Evolutionary conservation across 2,888 invertebrate species (phyloP), one percentile per base, ranked within the genome.

Genomic region (Euproctis similis): DNA sequence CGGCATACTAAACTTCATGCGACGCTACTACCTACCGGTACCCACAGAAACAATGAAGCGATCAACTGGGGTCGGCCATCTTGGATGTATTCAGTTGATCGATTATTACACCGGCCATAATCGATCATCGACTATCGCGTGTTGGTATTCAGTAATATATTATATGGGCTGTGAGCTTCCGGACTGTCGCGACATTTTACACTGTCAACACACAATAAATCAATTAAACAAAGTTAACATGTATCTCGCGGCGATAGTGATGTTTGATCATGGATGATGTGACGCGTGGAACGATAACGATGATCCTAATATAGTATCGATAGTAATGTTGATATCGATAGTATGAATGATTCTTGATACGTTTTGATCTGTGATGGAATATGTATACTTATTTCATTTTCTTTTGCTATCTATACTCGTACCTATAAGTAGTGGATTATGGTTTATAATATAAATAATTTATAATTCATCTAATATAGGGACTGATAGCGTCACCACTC

Each of bases 191-290:
- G 43, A 48, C 49, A 20, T 52, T 52, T 50, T 66, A 67, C 66
- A 57, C 42, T 62, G 76, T 78, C 77, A 75, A 77, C 77, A 77
- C 69, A 64, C 71, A 70, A 77, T 80, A 78, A 77, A 80, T 78
- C 80, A 76, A 78, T 78, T 78, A 80, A 51, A 62, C 49, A 52
- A 60, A 63, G 49, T 54, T 64, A 64, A 70, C 71, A 65, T n/a
- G n/a, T n/a, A n/a, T 75, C 68, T 67, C 54, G 52, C 53, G 59
- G 45, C 28, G 68, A 64, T 67, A 69, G 49, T 37, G 40, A 21
- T 34, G 24, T 30, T 34, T 34, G 30, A 9, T 30, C 16, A 17
- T 16, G n/a, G n/a, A n/a, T 9, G 8, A 8, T 18, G 3, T 12
- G 26, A 23, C 21, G 26, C 26, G 31, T 26, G 29, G 12, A 14